These are phyloP conservation scores for Onthophagus sagittarius DNA, from an alignment of 2,888 invertebrate species.

Conservation along the genomic window DNA sequence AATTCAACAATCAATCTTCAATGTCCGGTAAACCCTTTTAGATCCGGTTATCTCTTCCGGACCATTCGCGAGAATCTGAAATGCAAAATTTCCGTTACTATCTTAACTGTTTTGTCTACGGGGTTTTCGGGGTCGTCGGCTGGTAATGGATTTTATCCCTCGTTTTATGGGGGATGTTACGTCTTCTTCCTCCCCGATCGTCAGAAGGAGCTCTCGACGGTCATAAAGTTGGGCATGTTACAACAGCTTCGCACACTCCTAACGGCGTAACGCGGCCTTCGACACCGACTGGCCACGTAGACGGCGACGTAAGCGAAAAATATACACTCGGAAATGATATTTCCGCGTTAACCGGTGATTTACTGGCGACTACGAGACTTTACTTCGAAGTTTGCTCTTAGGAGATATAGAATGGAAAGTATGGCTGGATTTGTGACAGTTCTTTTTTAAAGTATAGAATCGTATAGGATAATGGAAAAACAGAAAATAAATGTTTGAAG, in stretches of 20 bases:
- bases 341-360: conserved; percentile 1
- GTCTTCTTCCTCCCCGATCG: not conserved
- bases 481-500: no score
- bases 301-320: conserved; percentile 10
- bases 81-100: conserved; percentile 21
- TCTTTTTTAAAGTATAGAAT: no score
- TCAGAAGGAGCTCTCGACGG: not conserved
- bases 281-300: not conserved
- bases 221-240: not conserved
- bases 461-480: no score
- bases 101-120: conserved; percentile 21
- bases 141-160: conserved; percentile 18
- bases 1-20: not conserved
- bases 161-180: conserved; percentile 11
- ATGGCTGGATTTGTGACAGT: not conserved
- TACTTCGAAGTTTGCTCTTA: not conserved
- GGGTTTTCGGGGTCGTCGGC: conserved; percentile 3
- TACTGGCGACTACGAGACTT: not conserved
- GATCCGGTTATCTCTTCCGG: not conserved
- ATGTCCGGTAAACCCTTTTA: not conserved
- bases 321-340: conserved; percentile 12
- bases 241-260: not conserved
- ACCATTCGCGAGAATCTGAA: conserved; percentile 5
- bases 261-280: not conserved
- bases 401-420: not conserved